Evolutionary conservation across 2,113 vertebrate species (phyloP).

Genomic region (Helogale parvula): DNA sequence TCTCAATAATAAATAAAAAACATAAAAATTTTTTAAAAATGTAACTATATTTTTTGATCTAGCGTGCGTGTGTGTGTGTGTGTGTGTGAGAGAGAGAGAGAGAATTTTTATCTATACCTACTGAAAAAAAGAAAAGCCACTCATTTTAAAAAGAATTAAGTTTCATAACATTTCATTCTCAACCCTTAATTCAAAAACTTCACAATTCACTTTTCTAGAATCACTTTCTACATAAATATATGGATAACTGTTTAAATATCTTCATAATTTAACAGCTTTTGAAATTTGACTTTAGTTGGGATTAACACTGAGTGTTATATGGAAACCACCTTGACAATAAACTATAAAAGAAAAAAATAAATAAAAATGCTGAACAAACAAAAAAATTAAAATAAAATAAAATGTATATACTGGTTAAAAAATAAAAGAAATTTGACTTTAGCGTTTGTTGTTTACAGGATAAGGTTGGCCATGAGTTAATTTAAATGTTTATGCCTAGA

Average conservation of each 20-base stretch:
- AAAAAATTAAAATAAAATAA: no score
- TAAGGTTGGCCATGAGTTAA: conserved; percentile 64
- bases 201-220: neutral
- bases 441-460: conserved; percentile 57
- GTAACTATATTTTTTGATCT: neutral
- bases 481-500: conserved; percentile 83
- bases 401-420: no score
- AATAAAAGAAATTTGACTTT: no score
- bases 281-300: neutral
- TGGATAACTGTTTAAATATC: neutral
- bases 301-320: no score
- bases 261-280: conserved; percentile 44
- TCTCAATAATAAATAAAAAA: no score
- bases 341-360: no score
- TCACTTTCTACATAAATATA: neutral
- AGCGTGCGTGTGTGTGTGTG: neutral
- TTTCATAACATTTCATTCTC: neutral
- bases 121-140: neutral
- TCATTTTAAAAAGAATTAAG: neutral
- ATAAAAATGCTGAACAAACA: no score
- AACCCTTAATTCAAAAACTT: neutral
- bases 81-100: no score
- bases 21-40: neutral
- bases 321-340: no score
- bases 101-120: neutral